Evolutionary conservation across 23 tunicate species (phyloP).

Genomic region (Halocynthia roretzi): DNA sequence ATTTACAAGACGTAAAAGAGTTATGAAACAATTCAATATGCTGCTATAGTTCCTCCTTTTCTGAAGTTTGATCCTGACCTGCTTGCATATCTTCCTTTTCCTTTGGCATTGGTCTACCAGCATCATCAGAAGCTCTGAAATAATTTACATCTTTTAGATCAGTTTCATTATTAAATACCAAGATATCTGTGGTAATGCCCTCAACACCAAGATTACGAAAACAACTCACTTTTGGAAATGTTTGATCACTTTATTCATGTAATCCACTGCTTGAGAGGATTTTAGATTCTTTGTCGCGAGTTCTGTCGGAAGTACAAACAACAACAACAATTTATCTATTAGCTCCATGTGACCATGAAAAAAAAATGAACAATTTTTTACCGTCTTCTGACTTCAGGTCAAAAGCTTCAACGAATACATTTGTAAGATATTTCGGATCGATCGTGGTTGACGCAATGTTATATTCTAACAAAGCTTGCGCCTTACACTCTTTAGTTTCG

Average conservation of each 20-base stretch:
- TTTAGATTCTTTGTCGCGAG: conserved; percentile 5
- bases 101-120: neutral
- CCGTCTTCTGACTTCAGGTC: conserved; percentile 10
- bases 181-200: neutral
- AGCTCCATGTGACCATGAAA: neutral
- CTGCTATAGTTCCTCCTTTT: neutral
- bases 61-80: too few species aligned
- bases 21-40: neutral
- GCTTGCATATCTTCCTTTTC: neutral
- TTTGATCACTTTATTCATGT: conserved; percentile 20
- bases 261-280: conserved; percentile 12
- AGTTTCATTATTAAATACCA: neutral
- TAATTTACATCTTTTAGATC: neutral
- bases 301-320: neutral
- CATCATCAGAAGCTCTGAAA: conserved; percentile 4
- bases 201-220: neutral
- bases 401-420: conserved; percentile 16
- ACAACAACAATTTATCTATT: too few species aligned
- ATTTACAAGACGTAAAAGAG: neutral
- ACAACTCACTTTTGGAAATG: conserved; percentile 25
- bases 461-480: neutral
- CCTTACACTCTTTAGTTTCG: conserved; percentile 14
- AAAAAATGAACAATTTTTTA: neutral
- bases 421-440: conserved; percentile 19
- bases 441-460: neutral